Evolutionary conservation across 2,888 invertebrate species (phyloP), one percentile per base, ranked within the genome.

Genomic region (Torymus tubicola): DNA sequence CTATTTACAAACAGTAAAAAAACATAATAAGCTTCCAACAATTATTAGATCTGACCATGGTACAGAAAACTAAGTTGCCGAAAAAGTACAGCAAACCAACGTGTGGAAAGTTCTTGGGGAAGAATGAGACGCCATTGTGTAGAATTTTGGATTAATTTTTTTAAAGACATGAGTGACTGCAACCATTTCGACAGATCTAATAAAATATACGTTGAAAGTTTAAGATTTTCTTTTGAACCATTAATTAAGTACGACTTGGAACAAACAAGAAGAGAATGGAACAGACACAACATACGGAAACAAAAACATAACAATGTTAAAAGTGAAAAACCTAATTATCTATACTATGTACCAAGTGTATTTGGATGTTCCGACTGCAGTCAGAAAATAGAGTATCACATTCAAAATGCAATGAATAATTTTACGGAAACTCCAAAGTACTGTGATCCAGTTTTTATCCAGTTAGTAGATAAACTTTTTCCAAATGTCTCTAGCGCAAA

Each of bases 151-250:
- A 70, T 69, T 5, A 2, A 69, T 0, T 69, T 60, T 60, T 70
- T 70, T 18, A 70, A 70, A 18, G 13, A 16, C 1, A 70, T 70
- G 70, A n/a, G 5, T 11, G 13, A 58, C 16, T 16, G 13, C 14
- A n/a, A 24, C 14, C 18, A 60, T 55, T 42, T 31, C 31, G 12
- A 13, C 50, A 12, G 13, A 24, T 16, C 5, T 8, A 50, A 70
- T n/a, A 5, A 8, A 2, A 21, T 53, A 0, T 55, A 68, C 1
- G 21, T 68, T 12, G 68, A 68, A 42, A 60, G 70, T 42, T 12
- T 70, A 11, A 18, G 53, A 18, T 70, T 42, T 21, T 60, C 18
- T 18, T 70, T 70, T 42, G 69, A n/a, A 0, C 57, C 69, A 5
- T 24, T 69, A 2, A 57, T 69, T 8, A 10, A 69, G 18, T 14